Conservation (phyloP, 2,888 invertebrate species). For the Tenthredo livida region DNA sequence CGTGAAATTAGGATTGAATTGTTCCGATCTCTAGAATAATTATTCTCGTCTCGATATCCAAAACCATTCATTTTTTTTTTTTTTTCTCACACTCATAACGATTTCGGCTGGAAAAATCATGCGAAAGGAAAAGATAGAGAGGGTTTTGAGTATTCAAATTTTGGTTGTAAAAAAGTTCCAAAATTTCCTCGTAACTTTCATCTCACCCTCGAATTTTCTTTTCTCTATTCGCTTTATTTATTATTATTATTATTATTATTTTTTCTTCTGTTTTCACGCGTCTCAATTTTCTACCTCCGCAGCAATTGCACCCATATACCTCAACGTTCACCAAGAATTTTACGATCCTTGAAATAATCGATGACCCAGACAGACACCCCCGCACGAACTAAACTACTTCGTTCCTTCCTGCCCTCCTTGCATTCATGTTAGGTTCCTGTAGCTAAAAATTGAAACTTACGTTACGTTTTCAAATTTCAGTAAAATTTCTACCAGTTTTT, state of each 20-base stretch:
- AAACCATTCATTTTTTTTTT: not conserved
- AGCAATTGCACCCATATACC: not conserved
- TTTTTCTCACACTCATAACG: not conserved
- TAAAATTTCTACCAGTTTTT: not conserved
- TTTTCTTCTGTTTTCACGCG: not conserved
- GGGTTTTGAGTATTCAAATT: not conserved
- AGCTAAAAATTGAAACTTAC: not conserved
- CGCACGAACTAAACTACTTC: not conserved
- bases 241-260: too few species aligned
- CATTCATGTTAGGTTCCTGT: not conserved
- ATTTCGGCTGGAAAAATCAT: not conserved
- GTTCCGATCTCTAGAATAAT: not conserved
- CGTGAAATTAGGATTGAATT: not conserved
- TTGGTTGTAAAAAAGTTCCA: not conserved
- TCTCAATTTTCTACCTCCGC: not conserved
- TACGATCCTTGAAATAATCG: constrained; percentile 40
- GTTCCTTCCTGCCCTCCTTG: not conserved
- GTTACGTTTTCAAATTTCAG: not conserved
- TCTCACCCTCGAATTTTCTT: not conserved
- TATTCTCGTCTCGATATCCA: not conserved
- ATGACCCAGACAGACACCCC: constrained; percentile 20
- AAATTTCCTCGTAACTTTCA: not conserved
- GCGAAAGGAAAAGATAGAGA: not conserved
- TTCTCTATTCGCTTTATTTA: not conserved
- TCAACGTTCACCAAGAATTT: constrained; percentile 12